Percentiles rank a stretch among this genome's conserved stretches.
Conservation (phyloP, 2,113 vertebrate species). For the Etia nguti region DNA sequence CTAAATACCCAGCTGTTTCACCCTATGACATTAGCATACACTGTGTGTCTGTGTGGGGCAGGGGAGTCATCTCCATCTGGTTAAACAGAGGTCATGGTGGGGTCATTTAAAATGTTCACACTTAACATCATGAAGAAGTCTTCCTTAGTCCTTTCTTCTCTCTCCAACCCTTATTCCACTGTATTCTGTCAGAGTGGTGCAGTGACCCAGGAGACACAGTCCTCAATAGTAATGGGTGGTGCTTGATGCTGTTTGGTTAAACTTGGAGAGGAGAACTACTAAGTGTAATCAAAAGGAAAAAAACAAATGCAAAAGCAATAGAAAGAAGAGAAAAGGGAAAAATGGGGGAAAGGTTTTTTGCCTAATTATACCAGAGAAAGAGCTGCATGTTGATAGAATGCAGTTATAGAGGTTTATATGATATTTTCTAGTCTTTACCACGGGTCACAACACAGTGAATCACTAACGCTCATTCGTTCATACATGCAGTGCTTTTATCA, state of each 20-base stretch:
- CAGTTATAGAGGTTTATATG: accelerated
- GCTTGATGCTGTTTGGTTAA: neutral
- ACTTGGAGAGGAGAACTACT: neutral
- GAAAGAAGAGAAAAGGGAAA: neutral
- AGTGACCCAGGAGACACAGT: neutral
- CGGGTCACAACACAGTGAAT: neutral
- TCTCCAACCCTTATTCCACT: neutral
- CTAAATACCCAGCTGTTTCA: constrained; percentile 62
- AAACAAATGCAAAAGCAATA: neutral
- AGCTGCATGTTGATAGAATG: neutral
- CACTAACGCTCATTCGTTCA: neutral
- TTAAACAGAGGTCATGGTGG: constrained; percentile 64
- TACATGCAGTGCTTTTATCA: neutral
- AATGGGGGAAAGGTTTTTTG: neutral
- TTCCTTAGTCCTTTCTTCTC: neutral
- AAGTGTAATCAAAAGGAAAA: neutral
- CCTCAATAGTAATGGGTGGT: accelerated
- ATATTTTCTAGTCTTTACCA: neutral
- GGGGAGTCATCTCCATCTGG: constrained; percentile 62
- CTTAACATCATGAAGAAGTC: constrained; percentile 25
- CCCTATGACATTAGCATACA: constrained; percentile 68
- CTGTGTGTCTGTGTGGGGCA: constrained; percentile 43
- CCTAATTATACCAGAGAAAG: neutral
- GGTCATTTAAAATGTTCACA: constrained; percentile 39
- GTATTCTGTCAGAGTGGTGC: neutral